These are phyloP conservation scores for Iguana delicatissima DNA, from an alignment of 2,797 vertebrate species.

Conservation along the genomic window DNA sequence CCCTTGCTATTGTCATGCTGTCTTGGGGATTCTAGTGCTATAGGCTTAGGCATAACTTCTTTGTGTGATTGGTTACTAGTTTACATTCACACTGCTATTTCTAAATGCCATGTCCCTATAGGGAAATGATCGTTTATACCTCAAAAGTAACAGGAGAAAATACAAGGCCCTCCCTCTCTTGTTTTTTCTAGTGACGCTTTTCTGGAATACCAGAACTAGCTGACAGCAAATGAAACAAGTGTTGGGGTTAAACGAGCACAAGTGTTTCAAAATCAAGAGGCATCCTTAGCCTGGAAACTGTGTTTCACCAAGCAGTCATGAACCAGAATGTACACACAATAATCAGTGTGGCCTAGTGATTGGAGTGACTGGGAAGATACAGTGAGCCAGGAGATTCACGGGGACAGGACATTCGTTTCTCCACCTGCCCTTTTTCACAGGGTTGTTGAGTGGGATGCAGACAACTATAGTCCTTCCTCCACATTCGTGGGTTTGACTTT, in stretches of 20 bases:
- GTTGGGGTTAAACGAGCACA: background rate
- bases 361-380: background rate
- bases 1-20: background rate
- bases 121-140: background rate
- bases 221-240: background rate
- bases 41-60: background rate
- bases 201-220: background rate
- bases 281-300: background rate
- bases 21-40: background rate
- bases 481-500: too few relatives aligned
- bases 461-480: background rate
- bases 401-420: background rate
- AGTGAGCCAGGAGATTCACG: background rate
- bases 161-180: background rate
- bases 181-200: background rate
- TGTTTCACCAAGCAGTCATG: background rate
- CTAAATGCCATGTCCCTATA: background rate
- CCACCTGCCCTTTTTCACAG: background rate
- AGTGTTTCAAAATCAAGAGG: background rate
- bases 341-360: too few relatives aligned
- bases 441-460: background rate
- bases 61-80: too few relatives aligned
- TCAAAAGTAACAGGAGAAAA: background rate
- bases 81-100: too few relatives aligned
- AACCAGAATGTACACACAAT: background rate